A percentile compares a stretch with the other conserved stretches of the same genome.
Conservation (phyloP, 2,113 vertebrate species). For the Amphiprion ocellaris region DNA sequence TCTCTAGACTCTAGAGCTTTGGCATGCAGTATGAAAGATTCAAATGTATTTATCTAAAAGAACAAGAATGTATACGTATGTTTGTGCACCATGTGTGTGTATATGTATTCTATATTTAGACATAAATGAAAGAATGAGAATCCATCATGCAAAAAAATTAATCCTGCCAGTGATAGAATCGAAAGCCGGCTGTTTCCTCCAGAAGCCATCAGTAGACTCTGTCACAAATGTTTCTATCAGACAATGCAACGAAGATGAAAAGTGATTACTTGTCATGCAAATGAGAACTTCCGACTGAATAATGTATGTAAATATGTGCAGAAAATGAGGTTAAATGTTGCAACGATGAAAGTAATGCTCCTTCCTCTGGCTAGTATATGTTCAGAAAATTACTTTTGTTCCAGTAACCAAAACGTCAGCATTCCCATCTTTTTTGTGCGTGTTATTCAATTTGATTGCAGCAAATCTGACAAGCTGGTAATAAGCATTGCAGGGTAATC, state of each 20-base stretch:
- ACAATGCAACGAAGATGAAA: background rate
- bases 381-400: background rate
- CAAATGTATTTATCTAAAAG: no score
- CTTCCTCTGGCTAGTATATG: conserved; percentile 1
- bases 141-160: background rate
- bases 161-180: background rate
- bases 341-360: background rate
- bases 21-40: no score
- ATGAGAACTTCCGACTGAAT: background rate
- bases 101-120: background rate
- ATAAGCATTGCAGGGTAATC: conserved; percentile 38
- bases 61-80: no score
- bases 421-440: conserved; percentile 4
- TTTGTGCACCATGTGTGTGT: no score
- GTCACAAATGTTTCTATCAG: background rate
- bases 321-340: background rate
- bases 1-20: no score
- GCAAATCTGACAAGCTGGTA: conserved; percentile 47
- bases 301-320: background rate
- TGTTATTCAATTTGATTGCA: conserved; percentile 37
- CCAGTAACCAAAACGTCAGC: background rate
- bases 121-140: background rate
- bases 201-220: background rate
- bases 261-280: conserved; percentile 18
- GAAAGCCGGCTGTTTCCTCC: background rate